Evolutionary conservation across 2,888 invertebrate species (phyloP).

Genomic region (Sinhomidia bicolor): DNA sequence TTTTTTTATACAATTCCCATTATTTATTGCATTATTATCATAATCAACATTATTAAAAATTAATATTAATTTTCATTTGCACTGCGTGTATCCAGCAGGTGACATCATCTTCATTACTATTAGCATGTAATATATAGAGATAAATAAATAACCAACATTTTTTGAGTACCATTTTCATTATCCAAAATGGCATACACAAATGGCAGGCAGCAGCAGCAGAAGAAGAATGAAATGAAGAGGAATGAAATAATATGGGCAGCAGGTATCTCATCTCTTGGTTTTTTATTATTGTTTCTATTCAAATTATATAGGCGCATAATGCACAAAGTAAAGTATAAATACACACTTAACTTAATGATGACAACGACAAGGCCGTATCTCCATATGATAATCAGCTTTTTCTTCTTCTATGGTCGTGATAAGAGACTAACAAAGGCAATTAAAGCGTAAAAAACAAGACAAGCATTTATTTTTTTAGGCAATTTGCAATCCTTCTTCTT

Average conservation of each 20-base stretch:
- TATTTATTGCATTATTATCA: conserved; percentile 49
- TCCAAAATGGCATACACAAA: background rate
- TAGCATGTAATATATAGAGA: too few species aligned
- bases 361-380: conserved; percentile 52
- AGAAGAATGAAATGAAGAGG: background rate
- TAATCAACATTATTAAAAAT: conserved; percentile 51
- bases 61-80: conserved; percentile 50
- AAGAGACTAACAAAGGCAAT: conserved; percentile 61
- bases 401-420: conserved; percentile 23
- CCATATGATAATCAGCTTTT: conserved; percentile 51
- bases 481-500: conserved; percentile 55
- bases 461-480: conserved; percentile 57
- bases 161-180: too few species aligned
- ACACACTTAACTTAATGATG: conserved; percentile 39
- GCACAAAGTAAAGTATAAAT: background rate
- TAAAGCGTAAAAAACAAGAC: conserved; percentile 61
- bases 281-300: background rate
- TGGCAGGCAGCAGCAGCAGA: too few species aligned
- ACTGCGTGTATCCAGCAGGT: background rate
- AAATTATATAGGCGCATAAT: background rate
- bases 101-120: conserved; percentile 41
- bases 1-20: conserved; percentile 7
- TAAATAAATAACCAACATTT: too few species aligned
- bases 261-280: background rate
- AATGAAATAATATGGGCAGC: too few species aligned